Conservation (phyloP, 2,888 invertebrate species). For the Ctenicera cuprea region DNA sequence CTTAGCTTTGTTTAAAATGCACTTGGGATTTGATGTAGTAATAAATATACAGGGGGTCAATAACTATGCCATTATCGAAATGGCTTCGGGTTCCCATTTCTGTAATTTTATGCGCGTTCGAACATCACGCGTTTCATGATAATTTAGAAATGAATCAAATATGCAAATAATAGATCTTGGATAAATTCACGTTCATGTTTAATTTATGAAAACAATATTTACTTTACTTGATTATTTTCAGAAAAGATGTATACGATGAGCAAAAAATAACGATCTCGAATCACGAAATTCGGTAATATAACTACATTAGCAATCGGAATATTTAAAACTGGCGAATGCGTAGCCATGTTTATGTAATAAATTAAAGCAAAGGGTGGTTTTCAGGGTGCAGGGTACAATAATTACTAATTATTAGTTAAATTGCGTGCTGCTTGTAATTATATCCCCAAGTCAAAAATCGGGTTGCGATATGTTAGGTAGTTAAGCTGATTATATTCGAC, state of each 20-base stretch:
- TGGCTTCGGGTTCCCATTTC: slow-evolving; percentile 59
- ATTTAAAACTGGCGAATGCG: slow-evolving; percentile 57
- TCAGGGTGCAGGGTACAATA: slow-evolving; percentile 62
- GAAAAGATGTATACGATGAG: slow-evolving; percentile 54
- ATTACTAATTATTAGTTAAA: slow-evolving; percentile 69
- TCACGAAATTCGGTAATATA: slow-evolving; percentile 65
- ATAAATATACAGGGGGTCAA: slow-evolving; percentile 43
- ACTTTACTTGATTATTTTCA: slow-evolving; percentile 72
- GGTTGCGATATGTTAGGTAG: slow-evolving; percentile 60
- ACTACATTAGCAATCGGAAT: slow-evolving; percentile 62
- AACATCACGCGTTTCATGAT: slow-evolving; percentile 59
- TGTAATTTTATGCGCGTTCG: slow-evolving; percentile 63
- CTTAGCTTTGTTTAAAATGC: slow-evolving; percentile 25
- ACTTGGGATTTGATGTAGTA: slow-evolving; percentile 39
- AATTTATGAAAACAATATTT: slow-evolving; percentile 72
- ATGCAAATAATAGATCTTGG: slow-evolving; percentile 72
- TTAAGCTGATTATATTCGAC: slow-evolving; percentile 57
- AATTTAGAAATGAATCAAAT: slow-evolving; percentile 69
- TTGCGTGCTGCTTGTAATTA: slow-evolving; percentile 69
- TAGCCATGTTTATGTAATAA: slow-evolving; percentile 56
- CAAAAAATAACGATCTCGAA: slow-evolving; percentile 66
- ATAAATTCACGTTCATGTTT: slow-evolving; percentile 71
- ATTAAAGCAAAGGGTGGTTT: slow-evolving; percentile 59
- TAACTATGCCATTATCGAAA: slow-evolving; percentile 57
- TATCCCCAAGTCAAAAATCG: slow-evolving; percentile 65